Evolutionary conservation across 1,140 invertebrate species (phyloP).

Genomic region (Atta cephalotes): DNA sequence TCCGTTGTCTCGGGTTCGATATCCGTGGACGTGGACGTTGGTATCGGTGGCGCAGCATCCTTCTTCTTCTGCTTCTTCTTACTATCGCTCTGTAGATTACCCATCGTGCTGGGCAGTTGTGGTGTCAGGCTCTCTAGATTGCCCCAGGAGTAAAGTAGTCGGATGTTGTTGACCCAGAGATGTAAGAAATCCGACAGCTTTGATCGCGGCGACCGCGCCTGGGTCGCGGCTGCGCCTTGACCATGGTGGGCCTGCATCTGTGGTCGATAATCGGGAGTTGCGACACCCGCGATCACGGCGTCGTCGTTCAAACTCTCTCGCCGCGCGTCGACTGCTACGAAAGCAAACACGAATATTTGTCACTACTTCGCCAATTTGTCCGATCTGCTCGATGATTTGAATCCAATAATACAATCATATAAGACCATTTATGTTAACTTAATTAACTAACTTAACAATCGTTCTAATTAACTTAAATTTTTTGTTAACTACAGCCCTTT

Average conservation of each 20-base stretch:
- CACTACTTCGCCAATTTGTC: not conserved
- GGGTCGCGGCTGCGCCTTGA: slow-evolving; percentile 79
- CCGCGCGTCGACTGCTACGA: slow-evolving; percentile 17
- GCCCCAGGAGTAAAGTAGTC: slow-evolving; percentile 64
- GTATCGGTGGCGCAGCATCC: slow-evolving; percentile 27
- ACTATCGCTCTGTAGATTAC: slow-evolving; percentile 82
- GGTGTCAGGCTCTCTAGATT: not conserved
- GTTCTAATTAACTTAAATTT: not conserved
- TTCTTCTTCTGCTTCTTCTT: slow-evolving; percentile 78
- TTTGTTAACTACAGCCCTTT: not conserved
- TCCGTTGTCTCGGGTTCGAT: slow-evolving; percentile 59
- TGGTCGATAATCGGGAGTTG: slow-evolving; percentile 71
- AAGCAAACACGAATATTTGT: not conserved
- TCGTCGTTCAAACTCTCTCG: not conserved
- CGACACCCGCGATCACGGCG: slow-evolving; percentile 24
- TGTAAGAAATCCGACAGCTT: slow-evolving; percentile 78
- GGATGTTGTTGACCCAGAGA: slow-evolving; percentile 73
- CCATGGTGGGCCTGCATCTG: slow-evolving; percentile 52
- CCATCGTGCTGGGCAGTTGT: slow-evolving; percentile 74
- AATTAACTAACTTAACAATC: not conserved
- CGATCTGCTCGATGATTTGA: not conserved
- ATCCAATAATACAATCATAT: not conserved
- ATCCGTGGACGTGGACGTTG: slow-evolving; percentile 16
- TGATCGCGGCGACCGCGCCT: slow-evolving; percentile 61
- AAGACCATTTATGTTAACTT: not conserved